Base-by-base conservation (phyloP, 1,140 invertebrate genomes). In the Atta cephalotes region DNA sequence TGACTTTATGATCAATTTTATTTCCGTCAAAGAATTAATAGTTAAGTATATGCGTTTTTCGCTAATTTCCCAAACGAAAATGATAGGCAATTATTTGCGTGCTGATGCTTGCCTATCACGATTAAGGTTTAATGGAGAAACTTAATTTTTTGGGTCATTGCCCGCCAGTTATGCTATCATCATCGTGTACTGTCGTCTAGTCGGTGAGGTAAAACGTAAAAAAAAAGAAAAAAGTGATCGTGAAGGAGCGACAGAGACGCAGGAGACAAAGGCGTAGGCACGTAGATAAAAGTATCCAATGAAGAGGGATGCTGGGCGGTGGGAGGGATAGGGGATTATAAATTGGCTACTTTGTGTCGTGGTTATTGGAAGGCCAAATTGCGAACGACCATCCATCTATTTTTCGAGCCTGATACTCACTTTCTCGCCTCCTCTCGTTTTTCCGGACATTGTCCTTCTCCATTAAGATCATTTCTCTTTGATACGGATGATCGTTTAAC, bases 351-450 rank as follows among this genome's bases (percentile, higher is more conserved):
- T 91, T 92, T 89, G 90, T 88, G 87, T 89, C 92, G 89, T 89
- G 89, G 91, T 93, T 92, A 92, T 93, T 92, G 90, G 90, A 89
- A 89, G 87, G 85, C 87, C 89, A 91, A 93, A 93, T 93, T 89
- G 90, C 91, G 89, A 93, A 92, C 92, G 89, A 90, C 89, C 91
- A 89, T 90, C 89, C 88, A 92, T 93, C 90, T 91, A 90, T 91
- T 93, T 93, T 84, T 84, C 70, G 56, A 35, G 45, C 82, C 86
- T 86, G 87, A 53, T 62, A 72, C 82, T 91, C 86, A 49, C 87
- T 68, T 91, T 80, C 88, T 89, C 86, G 86, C 85, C 88, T 88
- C 89, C 12, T 25, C 90, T 86, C 78, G 21, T 76, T 82, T 81
- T 80, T 49, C 76, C 74, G 79, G 60, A 77, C 85, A 85, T 76